Evolutionary conservation across 2,888 invertebrate species (phyloP).

Genomic region (Epirrita christyi): DNA sequence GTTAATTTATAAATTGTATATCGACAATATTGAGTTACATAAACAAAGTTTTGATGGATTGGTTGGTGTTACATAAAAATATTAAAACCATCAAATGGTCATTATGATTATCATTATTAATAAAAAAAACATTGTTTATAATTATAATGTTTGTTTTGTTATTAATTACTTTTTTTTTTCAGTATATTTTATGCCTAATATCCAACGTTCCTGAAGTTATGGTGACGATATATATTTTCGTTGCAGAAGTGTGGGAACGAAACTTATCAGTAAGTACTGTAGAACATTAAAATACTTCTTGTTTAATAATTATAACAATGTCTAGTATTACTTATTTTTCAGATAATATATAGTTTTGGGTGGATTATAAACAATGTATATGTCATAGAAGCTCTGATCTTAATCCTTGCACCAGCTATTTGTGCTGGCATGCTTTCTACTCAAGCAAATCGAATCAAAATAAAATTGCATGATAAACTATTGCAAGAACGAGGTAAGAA

Average conservation of each 20-base stretch:
- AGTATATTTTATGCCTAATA: background rate
- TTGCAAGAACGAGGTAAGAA: slow-evolving; percentile 11
- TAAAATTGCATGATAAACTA: slow-evolving; percentile 16
- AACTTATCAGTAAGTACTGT: background rate
- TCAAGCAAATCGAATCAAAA: slow-evolving; percentile 2
- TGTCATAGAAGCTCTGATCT: background rate
- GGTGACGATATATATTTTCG: background rate
- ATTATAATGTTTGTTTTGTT: too few species aligned
- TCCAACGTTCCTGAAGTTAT: slow-evolving; percentile 12
- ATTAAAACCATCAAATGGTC: background rate
- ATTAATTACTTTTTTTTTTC: background rate
- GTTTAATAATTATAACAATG: too few species aligned
- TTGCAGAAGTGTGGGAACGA: background rate
- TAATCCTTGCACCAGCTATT: slow-evolving; percentile 12
- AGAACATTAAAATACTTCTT: too few species aligned
- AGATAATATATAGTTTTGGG: background rate
- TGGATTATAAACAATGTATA: background rate
- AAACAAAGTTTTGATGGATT: background rate
- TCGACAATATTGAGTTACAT: background rate
- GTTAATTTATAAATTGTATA: background rate
- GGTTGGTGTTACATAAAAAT: background rate
- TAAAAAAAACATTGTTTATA: background rate
- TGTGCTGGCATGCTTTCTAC: slow-evolving; percentile 10
- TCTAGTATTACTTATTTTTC: background rate
- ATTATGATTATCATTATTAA: too few species aligned